Base-by-base conservation (phyloP, 1,140 invertebrate species). In the Grapholita molesta region DNA sequence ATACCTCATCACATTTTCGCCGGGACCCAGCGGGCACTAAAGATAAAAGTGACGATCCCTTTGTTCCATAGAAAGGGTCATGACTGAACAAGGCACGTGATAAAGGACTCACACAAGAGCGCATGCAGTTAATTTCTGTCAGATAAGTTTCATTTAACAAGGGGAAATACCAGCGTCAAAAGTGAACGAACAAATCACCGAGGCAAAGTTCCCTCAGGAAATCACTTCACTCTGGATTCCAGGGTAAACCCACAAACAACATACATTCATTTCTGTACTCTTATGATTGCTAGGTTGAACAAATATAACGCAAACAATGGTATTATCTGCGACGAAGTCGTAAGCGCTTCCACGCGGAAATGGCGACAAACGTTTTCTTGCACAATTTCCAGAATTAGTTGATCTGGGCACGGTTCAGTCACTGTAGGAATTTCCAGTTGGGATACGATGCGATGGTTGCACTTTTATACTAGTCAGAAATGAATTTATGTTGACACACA, bases 11-110 rank as follows among this genome's bases (percentile, higher is more conserved):
- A 61, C 25, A 61, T 61, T 61, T 61, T 61, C 55, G 25, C 25
- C 9, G 53, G 9, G 53, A 28, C 53, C 23, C 24, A 21, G 53
- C 24, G 25, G 24, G 55, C 25, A 30, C 55, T 61, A 61, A 57
- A 30, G 28, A 61, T 61, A 61, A 61, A 61, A 61, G 55, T 61
- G 55, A 61, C 18, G 25, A n/a, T 8, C 55, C 24, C 55, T 61
- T 61, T 61, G 25, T 61, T 61, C 25, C 18, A 61, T 61, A 28
- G 55, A 12, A 61, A 61, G 55, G 55, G 55, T 61, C 55, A 61
- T 25, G 55, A 30, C 55, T 15, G 9, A 32, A 61, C 28, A 61
- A 61, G 55, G 4, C 55, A 21, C 4, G 42, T 52, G 24, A 61
- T 61, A 61, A 32, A 32, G 55, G n/a, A 15, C 55, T n/a, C 28